Evolutionary conservation across 2,888 invertebrate genomes (phyloP).

Genomic region (Meliscaeva auricollis): DNA sequence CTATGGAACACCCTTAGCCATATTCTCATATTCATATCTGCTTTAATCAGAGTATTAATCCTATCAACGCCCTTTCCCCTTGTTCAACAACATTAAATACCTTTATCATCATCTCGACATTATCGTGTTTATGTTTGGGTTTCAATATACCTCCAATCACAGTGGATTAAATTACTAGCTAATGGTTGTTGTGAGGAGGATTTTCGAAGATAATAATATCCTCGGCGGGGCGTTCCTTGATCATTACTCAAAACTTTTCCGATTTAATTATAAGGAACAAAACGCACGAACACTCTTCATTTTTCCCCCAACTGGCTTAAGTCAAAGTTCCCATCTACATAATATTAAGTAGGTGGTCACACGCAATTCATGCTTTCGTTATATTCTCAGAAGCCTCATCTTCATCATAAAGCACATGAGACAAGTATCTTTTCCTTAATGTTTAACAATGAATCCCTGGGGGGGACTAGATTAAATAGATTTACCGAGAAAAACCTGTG

Average conservation of each 20-base stretch:
- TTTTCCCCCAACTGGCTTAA: background rate
- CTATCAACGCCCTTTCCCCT: background rate
- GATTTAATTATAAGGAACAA: slow-evolving; percentile 63
- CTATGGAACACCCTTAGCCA: too few relatives aligned
- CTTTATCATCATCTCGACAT: background rate
- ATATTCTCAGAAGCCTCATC: slow-evolving; percentile 12
- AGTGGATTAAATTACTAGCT: slow-evolving; percentile 24
- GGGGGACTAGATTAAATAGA: background rate
- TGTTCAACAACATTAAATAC: slow-evolving; percentile 3
- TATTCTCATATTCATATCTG: too few relatives aligned
- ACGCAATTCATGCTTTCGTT: slow-evolving; percentile 47
- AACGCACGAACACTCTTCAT: slow-evolving; percentile 37
- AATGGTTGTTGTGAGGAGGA: slow-evolving; percentile 47
- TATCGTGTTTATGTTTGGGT: background rate
- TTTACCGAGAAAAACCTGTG: background rate
- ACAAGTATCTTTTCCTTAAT: slow-evolving; percentile 15
- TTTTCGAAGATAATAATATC: slow-evolving; percentile 51
- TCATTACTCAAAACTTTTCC: slow-evolving; percentile 64
- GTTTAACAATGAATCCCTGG: background rate
- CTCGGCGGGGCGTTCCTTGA: too few relatives aligned
- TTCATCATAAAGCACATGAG: background rate
- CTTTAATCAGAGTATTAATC: background rate
- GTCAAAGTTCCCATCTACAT: slow-evolving; percentile 47
- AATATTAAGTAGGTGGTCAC: slow-evolving; percentile 50
- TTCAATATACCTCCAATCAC: slow-evolving; percentile 25